Evolutionary conservation across 2,888 invertebrate genomes (phyloP).

Genomic region (Drosophila pegasa): DNA sequence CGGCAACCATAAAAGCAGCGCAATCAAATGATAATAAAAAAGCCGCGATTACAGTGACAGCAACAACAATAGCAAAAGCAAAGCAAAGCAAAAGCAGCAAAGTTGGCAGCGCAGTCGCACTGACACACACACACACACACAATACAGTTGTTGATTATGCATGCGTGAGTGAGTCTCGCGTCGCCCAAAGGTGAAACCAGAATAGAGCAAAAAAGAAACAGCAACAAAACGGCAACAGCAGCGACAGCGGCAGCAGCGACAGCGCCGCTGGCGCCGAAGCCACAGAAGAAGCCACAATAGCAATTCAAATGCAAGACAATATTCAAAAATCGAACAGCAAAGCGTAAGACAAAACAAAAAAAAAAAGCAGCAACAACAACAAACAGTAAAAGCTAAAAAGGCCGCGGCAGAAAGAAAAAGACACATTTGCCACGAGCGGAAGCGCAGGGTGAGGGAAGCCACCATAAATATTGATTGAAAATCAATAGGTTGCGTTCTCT

Average conservation of each 20-base stretch:
- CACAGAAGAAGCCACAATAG: slow-evolving; percentile 75
- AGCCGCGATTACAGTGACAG: slow-evolving; percentile 64
- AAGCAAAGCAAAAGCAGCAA: slow-evolving; percentile 21
- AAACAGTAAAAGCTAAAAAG: slow-evolving; percentile 22
- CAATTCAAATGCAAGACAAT: slow-evolving; percentile 82
- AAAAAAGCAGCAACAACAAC: slow-evolving; percentile 17
- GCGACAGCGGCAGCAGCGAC: slow-evolving; percentile 12
- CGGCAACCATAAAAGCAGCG: slow-evolving; percentile 72
- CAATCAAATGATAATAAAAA: slow-evolving; percentile 81
- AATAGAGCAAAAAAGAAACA: slow-evolving; percentile 49
- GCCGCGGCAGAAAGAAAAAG: slow-evolving; percentile 35
- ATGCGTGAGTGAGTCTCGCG: slow-evolving; percentile 67
- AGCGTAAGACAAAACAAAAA: slow-evolving; percentile 29
- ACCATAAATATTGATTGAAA: slow-evolving; percentile 75
- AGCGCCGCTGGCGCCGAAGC: slow-evolving; percentile 38
- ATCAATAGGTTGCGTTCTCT: slow-evolving; percentile 67
- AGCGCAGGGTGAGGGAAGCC: slow-evolving; percentile 28
- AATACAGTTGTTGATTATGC: slow-evolving; percentile 69
- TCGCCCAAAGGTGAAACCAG: slow-evolving; percentile 68
- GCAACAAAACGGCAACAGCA: slow-evolving; percentile 13
- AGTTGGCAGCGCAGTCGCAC: slow-evolving; percentile 37
- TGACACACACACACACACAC: slow-evolving; percentile 21
- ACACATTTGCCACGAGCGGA: slow-evolving; percentile 40
- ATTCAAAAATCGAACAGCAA: slow-evolving; percentile 71
- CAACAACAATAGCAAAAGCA: slow-evolving; percentile 22